Percentiles rank a stretch among this genome's conserved stretches.
These are phyloP conservation scores for Cephalopholis sonnerati DNA, from an alignment of 2,113 vertebrate genomes.

Conservation along the genomic window DNA sequence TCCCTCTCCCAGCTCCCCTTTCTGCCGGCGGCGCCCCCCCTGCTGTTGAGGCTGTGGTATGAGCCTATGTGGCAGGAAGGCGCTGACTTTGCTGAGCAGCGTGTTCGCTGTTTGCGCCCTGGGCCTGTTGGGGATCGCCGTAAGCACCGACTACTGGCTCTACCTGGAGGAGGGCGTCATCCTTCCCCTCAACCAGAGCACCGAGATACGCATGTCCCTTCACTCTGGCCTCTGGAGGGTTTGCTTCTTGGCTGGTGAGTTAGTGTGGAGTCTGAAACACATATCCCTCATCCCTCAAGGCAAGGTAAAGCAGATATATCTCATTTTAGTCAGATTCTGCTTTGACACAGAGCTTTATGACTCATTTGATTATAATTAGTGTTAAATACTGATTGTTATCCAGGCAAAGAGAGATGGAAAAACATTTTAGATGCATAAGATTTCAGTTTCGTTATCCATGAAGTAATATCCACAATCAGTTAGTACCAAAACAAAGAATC, in stretches of 20 bases:
- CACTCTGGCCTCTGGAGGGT: slow-evolving; percentile 97
- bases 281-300: not conserved
- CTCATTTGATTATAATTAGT: not conserved
- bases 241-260: slow-evolving; percentile 93
- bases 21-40: slow-evolving; percentile 63
- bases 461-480: not conserved
- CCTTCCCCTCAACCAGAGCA: slow-evolving; percentile 93
- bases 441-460: not conserved
- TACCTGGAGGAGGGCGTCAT: slow-evolving; percentile 95
- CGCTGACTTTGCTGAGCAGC: slow-evolving; percentile 95
- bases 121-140: slow-evolving; percentile 93
- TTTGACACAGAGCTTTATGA: not conserved
- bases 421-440: not conserved
- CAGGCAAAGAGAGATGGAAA: not conserved
- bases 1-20: slow-evolving; percentile 62
- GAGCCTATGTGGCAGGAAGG: slow-evolving; percentile 92
- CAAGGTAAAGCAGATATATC: not conserved
- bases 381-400: not conserved
- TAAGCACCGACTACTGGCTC: slow-evolving; percentile 98
- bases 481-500: not conserved
- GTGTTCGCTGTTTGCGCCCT: slow-evolving; percentile 93
- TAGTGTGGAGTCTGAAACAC: not conserved
- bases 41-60: slow-evolving; percentile 81
- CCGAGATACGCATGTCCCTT: slow-evolving; percentile 90
- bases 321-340: not conserved